phyloP scores from a whole-genome alignment of 2,113 vertebrate genomes.

The Sylvia atricapilla region DNA sequence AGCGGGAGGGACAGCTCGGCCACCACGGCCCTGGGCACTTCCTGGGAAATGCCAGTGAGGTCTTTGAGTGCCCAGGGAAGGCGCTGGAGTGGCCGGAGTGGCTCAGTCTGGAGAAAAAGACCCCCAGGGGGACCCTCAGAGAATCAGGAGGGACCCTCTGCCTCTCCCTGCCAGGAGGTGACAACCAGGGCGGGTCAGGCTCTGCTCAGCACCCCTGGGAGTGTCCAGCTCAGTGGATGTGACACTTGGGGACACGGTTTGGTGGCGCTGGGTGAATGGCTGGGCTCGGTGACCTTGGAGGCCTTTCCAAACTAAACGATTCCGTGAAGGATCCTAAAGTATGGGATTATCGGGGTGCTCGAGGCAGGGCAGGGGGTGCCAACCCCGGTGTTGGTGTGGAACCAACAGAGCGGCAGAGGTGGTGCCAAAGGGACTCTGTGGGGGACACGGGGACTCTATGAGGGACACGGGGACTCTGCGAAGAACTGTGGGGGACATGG shows the following conservation, averaged over 20 bases:
- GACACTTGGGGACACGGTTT: neutral
- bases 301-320: rapidly evolving
- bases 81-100: too few species aligned
- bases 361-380: neutral
- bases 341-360: rapidly evolving
- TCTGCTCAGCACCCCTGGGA: rapidly evolving
- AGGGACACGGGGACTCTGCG: too few species aligned
- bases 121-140: neutral
- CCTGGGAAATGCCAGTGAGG: rapidly evolving
- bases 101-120: neutral
- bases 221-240: rapidly evolving
- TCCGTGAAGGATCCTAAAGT: rapidly evolving
- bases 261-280: neutral
- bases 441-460: too few species aligned
- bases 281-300: neutral
- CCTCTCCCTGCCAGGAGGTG: neutral
- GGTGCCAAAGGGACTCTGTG: neutral
- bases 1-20: neutral
- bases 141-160: neutral
- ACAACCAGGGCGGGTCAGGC: rapidly evolving
- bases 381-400: rapidly evolving
- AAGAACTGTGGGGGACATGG: too few species aligned
- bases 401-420: rapidly evolving
- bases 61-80: neutral
- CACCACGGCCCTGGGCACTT: neutral